These are phyloP conservation scores for Drosophila differens DNA, from an alignment of 2,888 invertebrate genomes.

Conservation along the genomic window DNA sequence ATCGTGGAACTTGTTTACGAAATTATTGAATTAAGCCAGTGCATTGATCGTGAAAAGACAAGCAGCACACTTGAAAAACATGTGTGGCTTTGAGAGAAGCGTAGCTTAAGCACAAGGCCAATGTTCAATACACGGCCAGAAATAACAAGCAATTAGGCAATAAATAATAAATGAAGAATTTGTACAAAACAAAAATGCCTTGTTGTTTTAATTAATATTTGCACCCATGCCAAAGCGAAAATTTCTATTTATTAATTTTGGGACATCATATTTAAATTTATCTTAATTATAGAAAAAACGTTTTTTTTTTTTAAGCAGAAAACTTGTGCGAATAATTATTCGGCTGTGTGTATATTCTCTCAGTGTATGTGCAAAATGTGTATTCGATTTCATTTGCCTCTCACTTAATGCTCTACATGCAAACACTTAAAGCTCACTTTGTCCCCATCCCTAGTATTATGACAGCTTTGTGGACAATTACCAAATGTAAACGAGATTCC, in stretches of 20 bases:
- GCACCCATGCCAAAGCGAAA: background rate
- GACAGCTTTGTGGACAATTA: slow-evolving; percentile 27
- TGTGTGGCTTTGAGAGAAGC: slow-evolving; percentile 8
- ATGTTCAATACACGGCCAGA: slow-evolving; percentile 3
- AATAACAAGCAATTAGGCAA: background rate
- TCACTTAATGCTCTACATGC: slow-evolving; percentile 24
- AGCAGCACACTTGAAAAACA: slow-evolving; percentile 14
- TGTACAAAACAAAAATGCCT: background rate
- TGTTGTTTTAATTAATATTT: background rate
- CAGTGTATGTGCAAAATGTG: slow-evolving; percentile 8
- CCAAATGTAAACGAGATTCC: slow-evolving; percentile 47
- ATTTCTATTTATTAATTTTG: background rate
- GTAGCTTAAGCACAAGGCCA: slow-evolving; percentile 31
- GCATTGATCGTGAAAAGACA: slow-evolving; percentile 46
- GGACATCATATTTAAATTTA: background rate
- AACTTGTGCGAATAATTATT: background rate
- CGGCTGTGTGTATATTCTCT: background rate
- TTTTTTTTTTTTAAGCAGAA: background rate
- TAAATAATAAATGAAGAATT: background rate
- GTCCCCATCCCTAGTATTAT: slow-evolving; percentile 18
- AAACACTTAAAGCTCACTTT: slow-evolving; percentile 24
- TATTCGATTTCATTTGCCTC: slow-evolving; percentile 19
- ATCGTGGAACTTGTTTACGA: slow-evolving; percentile 70
- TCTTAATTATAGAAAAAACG: background rate
- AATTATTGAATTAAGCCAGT: slow-evolving; percentile 63